These are phyloP conservation scores for Calidris pygmaea DNA, from an alignment of 2,113 vertebrate genomes.

Conservation along the genomic window DNA sequence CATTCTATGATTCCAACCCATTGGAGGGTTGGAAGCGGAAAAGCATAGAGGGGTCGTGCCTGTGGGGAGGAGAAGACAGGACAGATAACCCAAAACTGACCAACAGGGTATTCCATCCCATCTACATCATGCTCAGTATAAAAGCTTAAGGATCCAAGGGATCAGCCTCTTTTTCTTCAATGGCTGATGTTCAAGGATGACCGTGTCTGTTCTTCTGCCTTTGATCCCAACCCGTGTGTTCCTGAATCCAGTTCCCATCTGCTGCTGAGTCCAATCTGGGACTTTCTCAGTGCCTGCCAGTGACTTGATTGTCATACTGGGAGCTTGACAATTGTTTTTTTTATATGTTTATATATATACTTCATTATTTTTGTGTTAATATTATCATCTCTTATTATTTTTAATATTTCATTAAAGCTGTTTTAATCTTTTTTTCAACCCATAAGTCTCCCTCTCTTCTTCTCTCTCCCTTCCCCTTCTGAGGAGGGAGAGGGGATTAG, in stretches of 20 bases:
- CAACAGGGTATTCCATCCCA: not conserved
- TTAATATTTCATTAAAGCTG: not conserved
- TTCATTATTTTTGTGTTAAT: not conserved
- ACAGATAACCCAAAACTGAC: not conserved
- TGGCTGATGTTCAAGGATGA: not conserved
- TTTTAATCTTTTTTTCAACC: not conserved
- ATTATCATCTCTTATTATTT: not conserved
- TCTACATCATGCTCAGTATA: not conserved
- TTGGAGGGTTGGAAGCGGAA: not conserved
- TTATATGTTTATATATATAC: not conserved
- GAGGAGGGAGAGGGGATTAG: not conserved
- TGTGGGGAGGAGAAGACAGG: not conserved
- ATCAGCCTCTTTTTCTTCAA: not conserved
- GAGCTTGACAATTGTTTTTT: not conserved
- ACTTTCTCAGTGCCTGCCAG: not conserved
- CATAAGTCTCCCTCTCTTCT: not conserved
- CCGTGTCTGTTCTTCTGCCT: not conserved
- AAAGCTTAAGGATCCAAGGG: not conserved
- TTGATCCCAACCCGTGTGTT: not conserved
- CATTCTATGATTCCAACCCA: not conserved
- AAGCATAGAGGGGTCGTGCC: not conserved
- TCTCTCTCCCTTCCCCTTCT: not conserved
- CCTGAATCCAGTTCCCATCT: not conserved
- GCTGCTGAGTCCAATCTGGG: not conserved
- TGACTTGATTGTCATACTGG: not conserved